phyloP scores from a whole-genome alignment of 2,888 invertebrate genomes.

The Oxytorus armatus region DNA sequence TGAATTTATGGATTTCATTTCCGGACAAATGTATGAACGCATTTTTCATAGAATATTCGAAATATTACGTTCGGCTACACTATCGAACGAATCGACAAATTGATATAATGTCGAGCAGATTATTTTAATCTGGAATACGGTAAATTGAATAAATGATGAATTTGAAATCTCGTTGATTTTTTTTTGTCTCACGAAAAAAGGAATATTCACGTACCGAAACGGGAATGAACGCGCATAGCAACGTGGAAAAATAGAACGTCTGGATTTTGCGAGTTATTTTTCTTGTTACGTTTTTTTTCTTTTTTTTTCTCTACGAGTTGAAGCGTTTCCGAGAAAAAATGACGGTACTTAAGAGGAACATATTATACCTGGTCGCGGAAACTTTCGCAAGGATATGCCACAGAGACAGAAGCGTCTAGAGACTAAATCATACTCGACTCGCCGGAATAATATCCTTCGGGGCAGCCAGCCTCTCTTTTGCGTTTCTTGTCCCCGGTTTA shows the following conservation, averaged over 20 bases:
- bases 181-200: background rate
- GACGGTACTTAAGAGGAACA: conserved; percentile 63
- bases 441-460: conserved; percentile 63
- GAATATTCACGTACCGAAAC: background rate
- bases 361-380: conserved; percentile 59
- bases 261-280: conserved; percentile 34
- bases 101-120: background rate
- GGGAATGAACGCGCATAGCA: conserved; percentile 25
- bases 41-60: background rate
- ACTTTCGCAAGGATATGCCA: conserved; percentile 55
- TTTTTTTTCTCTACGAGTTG: conserved; percentile 32
- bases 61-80: background rate
- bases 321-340: conserved; percentile 60
- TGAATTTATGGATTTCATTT: conserved; percentile 20
- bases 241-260: conserved; percentile 26
- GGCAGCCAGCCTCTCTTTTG: conserved; percentile 48
- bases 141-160: background rate
- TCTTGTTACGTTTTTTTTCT: background rate
- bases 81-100: background rate
- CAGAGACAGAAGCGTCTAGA: conserved; percentile 59
- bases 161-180: background rate
- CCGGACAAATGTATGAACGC: background rate
- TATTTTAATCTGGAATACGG: background rate
- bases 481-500: conserved; percentile 49
- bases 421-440: conserved; percentile 63